Base-by-base conservation (phyloP, 1,140 invertebrate species). In the Cherax destructor region DNA sequence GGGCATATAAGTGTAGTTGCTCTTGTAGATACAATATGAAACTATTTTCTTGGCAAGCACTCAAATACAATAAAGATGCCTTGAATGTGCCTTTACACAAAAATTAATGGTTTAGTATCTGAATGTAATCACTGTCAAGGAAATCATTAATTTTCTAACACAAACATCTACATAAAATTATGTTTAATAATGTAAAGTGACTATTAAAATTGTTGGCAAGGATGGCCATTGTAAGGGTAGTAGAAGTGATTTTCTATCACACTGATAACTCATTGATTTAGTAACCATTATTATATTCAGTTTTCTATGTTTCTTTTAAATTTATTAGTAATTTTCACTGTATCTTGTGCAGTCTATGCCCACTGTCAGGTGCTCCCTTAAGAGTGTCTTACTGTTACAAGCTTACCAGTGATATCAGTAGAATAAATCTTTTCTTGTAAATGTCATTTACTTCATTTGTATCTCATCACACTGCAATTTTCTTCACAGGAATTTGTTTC, bases 11-110 rank as follows among this genome's bases (percentile, higher is more conserved):
- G 21, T 74, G 69, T 74, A 24, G 30, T 74, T 74, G 13, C 11
- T 30, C 21, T 30, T 74, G 69, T 30, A 74, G 69, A 74, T 74
- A 6, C 9, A 6, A 74, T 30, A n/a, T 4, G 24, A 74, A 30
- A 74, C 6, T 24, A 21, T 24, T 30, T 21, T 74, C 16, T 74
- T 6, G 9, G 30, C 16, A 74, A 74, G 24, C n/a, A 74, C 69
- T 74, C n/a, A 69, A 74, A 30, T 74, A 21, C 4, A 74, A 30
- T 21, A 30, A 30, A n/a, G 69, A 30, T 74, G 69, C 69, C 69
- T 74, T 74, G 69, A 30, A 74, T 74, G 69, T 74, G 69, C 69
- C 69, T 74, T 74, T 74, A 74, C 4, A 74, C 24, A 74, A 10
- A 74, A 74, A 30, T 6, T 30, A 74, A 30, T 74, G n/a, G 69